These are phyloP conservation scores for Puma concolor DNA, from an alignment of 2,113 vertebrate species.

Conservation along the genomic window DNA sequence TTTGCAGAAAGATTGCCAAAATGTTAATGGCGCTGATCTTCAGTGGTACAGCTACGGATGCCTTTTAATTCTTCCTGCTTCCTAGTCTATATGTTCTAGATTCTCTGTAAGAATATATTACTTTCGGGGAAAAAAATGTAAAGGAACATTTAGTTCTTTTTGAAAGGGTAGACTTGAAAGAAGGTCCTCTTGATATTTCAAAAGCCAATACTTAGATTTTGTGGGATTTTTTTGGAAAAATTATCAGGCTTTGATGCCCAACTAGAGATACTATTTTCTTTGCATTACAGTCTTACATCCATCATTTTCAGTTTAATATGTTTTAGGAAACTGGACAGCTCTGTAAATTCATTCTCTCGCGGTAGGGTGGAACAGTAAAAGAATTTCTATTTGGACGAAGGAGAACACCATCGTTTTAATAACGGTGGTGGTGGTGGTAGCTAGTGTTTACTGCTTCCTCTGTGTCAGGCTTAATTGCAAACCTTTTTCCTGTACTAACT, in stretches of 20 bases:
- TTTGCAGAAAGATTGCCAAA: background rate
- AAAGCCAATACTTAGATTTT: constrained; percentile 35
- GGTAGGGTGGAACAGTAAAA: background rate
- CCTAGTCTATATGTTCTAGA: background rate
- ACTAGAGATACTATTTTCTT: background rate
- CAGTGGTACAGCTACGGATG: background rate
- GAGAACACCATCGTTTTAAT: background rate
- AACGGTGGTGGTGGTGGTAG: background rate
- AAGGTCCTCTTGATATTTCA: background rate
- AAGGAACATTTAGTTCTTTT: constrained; percentile 12
- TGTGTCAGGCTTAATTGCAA: background rate
- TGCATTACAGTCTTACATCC: background rate
- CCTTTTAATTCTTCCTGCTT: background rate
- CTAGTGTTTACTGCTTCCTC: background rate
- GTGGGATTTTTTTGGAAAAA: constrained; percentile 40
- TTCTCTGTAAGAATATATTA: background rate
- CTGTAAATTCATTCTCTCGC: background rate
- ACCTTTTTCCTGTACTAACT: background rate
- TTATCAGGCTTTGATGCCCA: background rate
- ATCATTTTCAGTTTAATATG: constrained; percentile 1
- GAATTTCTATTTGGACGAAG: background rate
- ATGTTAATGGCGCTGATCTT: background rate
- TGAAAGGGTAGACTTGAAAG: constrained; percentile 19
- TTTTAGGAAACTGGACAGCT: background rate
- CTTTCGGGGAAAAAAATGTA: background rate